Evolutionary conservation across 2,888 invertebrate genomes (phyloP), one percentile per base, ranked within the genome.

Genomic region (Eupithecia dodoneata): DNA sequence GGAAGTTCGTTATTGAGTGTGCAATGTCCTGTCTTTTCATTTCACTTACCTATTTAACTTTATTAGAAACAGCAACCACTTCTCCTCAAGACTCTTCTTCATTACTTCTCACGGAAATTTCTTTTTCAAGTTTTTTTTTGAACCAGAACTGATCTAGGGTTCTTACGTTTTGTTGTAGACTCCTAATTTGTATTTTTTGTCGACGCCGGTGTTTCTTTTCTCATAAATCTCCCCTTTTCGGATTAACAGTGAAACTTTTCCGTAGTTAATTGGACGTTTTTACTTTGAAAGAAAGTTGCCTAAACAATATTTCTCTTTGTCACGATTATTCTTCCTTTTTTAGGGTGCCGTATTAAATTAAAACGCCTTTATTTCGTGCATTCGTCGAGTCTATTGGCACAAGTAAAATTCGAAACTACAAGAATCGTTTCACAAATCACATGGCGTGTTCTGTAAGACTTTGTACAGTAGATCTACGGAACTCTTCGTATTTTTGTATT

Each of bases 251-350:
- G 72, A 76, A 82, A 79, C 76, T 81, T 82, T 82, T 81, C 74
- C 72, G 74, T 52, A 72, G 80, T 80, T 83, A 83, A 83, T 83
- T 81, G 81, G 80, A 75, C 77, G 80, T 79, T 79, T 79, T 80
- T 76, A 75, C 78, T 78, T 78, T 72, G 59, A 78, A 80, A 79
- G 78, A 81, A 81, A 80, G 76, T 79, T 79, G 49, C 78, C 78
- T 81, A 77, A 81, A 78, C 79, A 81, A 83, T 83, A 83, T 81
- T 80, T 81, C 79, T 80, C 81, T 81, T 81, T 81, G 81, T 81
- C 83, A 83, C 83, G 83, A 79, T 81, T 79, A 73, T 77, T 72
- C 66, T 74, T 76, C 74, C 74, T 70, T 59, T 63, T 80, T 77
- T 76, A 71, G 76, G 75, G 75, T 73, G 59, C 72, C 72, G 75